phyloP scores from a whole-genome alignment of 2,797 vertebrate genomes.

The Dendrocincla fuliginosa region DNA sequence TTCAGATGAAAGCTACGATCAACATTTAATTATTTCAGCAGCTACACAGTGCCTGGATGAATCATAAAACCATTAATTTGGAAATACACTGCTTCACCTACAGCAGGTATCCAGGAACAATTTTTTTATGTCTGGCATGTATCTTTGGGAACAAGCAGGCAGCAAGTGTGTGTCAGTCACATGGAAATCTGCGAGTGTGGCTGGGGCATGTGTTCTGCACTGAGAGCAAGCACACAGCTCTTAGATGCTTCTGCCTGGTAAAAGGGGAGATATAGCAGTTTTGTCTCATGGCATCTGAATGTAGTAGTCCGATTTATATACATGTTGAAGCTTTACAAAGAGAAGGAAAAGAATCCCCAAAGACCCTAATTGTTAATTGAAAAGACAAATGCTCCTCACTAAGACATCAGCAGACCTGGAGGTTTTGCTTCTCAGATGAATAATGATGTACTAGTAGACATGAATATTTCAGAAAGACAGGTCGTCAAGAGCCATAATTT shows the following conservation, averaged over 20 bases:
- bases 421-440: neutral
- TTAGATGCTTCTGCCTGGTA: neutral
- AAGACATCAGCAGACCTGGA: neutral
- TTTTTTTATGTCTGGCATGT: neutral
- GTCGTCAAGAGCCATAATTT: neutral
- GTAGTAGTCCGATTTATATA: neutral
- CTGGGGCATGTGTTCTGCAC: too few species aligned
- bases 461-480: neutral
- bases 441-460: neutral
- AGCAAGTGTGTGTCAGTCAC: neutral
- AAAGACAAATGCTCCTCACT: neutral
- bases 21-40: neutral
- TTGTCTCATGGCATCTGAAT: neutral
- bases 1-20: neutral
- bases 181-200: neutral
- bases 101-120: neutral
- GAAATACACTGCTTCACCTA: neutral
- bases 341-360: neutral
- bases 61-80: neutral
- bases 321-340: neutral
- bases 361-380: neutral
- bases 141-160: neutral
- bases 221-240: neutral
- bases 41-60: neutral
- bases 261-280: neutral